phyloP scores from a whole-genome alignment of 2,888 invertebrate genomes.

The Acleris holmiana region DNA sequence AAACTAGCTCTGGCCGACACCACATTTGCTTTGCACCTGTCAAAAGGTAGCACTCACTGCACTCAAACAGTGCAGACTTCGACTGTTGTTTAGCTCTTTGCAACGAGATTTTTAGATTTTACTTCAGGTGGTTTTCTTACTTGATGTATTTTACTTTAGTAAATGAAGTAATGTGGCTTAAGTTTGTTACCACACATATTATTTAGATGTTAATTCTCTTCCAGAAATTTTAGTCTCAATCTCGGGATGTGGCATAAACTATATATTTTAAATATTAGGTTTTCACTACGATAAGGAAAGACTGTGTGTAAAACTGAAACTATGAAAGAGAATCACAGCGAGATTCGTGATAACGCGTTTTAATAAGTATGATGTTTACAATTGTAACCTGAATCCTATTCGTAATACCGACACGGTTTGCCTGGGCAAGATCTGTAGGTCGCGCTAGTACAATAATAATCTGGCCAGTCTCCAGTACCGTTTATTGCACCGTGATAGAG shows the following conservation, averaged over 20 bases:
- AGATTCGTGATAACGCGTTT: too few relatives aligned
- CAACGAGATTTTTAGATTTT: not conserved
- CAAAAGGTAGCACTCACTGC: slow-evolving; percentile 17
- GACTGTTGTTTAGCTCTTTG: slow-evolving; percentile 5
- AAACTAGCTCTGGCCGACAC: not conserved
- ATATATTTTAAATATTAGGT: too few relatives aligned
- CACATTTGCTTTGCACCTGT: slow-evolving; percentile 24
- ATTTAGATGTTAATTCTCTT: too few relatives aligned
- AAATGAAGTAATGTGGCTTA: too few relatives aligned
- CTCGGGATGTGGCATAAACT: too few relatives aligned
- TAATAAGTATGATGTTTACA: too few relatives aligned
- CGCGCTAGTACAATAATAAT: slow-evolving; percentile 5
- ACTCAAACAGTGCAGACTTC: slow-evolving; percentile 15
- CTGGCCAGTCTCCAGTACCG: slow-evolving; percentile 8
- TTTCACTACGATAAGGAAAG: too few relatives aligned
- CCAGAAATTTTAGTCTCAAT: too few relatives aligned
- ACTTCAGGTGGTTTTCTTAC: not conserved
- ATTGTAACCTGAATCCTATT: too few relatives aligned
- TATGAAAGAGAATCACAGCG: too few relatives aligned
- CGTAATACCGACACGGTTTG: not conserved
- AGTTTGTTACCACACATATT: too few relatives aligned
- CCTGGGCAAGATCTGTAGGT: not conserved
- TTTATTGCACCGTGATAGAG: not conserved
- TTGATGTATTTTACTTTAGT: not conserved
- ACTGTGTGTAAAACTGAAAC: too few relatives aligned